phyloP scores from a whole-genome alignment of 2,797 vertebrate species.

The Gymnothorax reevesii region DNA sequence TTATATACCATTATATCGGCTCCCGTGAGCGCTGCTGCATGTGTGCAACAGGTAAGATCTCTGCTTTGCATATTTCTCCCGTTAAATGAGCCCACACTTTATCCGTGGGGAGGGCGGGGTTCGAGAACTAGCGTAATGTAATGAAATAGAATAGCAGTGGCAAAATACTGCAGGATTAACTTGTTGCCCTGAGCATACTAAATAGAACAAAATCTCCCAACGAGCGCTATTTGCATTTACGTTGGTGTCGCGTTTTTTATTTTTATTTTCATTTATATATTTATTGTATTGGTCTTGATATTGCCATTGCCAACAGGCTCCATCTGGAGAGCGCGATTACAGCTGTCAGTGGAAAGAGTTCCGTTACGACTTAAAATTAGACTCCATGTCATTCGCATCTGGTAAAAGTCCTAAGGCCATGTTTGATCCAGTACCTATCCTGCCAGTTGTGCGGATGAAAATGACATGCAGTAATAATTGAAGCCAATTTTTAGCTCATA shows the following conservation, averaged over 20 bases:
- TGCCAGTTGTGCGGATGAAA: neutral
- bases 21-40: slow-evolving; percentile 48
- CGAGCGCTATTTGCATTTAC: neutral
- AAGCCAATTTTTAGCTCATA: neutral
- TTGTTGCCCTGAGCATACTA: neutral
- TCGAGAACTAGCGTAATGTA: neutral
- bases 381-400: neutral
- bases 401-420: neutral
- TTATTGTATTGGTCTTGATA: neutral
- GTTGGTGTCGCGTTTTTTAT: neutral
- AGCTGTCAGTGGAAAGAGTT: neutral
- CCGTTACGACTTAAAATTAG: neutral
- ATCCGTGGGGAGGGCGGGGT: neutral
- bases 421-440: neutral
- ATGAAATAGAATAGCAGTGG: neutral
- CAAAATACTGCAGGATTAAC: neutral
- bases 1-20: slow-evolving; percentile 51
- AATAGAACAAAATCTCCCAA: neutral
- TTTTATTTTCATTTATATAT: neutral
- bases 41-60: slow-evolving; percentile 73
- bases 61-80: slow-evolving; percentile 34
- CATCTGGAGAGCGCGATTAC: slow-evolving; percentile 9
- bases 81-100: neutral
- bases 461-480: neutral
- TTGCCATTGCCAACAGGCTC: neutral